Conservation (phyloP, 2,888 invertebrate genomes). For the Dasypogon diadema region DNA sequence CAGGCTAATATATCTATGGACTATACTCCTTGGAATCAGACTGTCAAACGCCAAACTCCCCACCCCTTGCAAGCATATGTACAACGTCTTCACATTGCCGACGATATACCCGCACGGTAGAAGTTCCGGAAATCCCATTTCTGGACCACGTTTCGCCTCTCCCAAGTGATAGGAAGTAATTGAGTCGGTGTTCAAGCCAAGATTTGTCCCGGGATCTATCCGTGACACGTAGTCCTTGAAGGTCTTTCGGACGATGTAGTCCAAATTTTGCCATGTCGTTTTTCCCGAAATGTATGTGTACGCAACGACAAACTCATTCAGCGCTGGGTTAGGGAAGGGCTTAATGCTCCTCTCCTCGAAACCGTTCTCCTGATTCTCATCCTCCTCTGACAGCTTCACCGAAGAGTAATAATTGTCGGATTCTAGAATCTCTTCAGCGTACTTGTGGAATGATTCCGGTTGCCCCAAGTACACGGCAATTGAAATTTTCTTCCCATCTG, state of each 20-base stretch:
- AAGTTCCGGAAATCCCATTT: constrained; percentile 86
- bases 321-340: constrained; percentile 72
- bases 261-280: constrained; percentile 95
- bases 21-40: constrained; percentile 94
- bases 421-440: constrained; percentile 76
- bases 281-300: constrained; percentile 91
- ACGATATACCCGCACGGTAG: constrained; percentile 94
- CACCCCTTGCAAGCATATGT: constrained; percentile 90
- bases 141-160: constrained; percentile 85
- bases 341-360: constrained; percentile 67
- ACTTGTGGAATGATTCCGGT: constrained; percentile 80
- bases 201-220: constrained; percentile 91
- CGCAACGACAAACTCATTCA: constrained; percentile 86
- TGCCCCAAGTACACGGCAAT: constrained; percentile 90
- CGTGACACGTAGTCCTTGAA: constrained; percentile 95
- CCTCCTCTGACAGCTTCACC: constrained; percentile 59
- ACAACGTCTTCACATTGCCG: constrained; percentile 86
- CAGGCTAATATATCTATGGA: constrained; percentile 91
- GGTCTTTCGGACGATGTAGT: constrained; percentile 89
- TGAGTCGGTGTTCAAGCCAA: constrained; percentile 87
- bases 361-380: constrained; percentile 57
- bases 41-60: constrained; percentile 94
- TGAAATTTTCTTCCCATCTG: constrained; percentile 88
- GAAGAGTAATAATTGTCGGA: constrained; percentile 75
- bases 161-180: constrained; percentile 95